These are phyloP conservation scores for Tholera decimalis DNA, from an alignment of 2,888 invertebrate species.

Conservation along the genomic window DNA sequence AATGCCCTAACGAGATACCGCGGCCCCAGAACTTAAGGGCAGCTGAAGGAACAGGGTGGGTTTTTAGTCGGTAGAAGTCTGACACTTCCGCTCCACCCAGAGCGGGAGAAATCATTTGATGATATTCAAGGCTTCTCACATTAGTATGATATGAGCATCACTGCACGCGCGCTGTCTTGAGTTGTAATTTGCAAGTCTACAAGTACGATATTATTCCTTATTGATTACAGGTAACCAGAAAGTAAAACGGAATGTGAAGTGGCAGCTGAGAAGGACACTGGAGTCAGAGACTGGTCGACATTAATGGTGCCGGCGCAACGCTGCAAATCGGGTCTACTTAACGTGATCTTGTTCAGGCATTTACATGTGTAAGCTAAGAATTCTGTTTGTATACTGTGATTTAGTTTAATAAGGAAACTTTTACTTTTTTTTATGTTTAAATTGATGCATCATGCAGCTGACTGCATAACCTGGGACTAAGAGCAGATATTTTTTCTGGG, in stretches of 20 bases:
- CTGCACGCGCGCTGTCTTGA: conserved; percentile 73
- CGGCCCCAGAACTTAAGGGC: too few relatives aligned
- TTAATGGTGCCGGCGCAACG: neutral
- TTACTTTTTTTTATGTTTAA: neutral
- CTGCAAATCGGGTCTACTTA: conserved; percentile 29
- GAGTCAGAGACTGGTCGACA: conserved; percentile 12
- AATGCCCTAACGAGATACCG: too few relatives aligned
- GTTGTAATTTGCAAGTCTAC: neutral
- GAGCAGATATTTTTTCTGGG: too few relatives aligned
- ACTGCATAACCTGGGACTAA: too few relatives aligned
- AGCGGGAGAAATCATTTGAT: too few relatives aligned
- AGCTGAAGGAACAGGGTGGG: too few relatives aligned
- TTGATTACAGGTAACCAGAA: conserved; percentile 28
- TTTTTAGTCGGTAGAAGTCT: too few relatives aligned
- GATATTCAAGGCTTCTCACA: too few relatives aligned
- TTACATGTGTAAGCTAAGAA: neutral
- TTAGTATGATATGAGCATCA: too few relatives aligned
- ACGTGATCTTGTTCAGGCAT: conserved; percentile 1
- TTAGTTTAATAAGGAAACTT: conserved; percentile 13
- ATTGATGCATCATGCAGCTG: too few relatives aligned
- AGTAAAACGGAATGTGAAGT: conserved; percentile 29
- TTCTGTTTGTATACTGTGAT: conserved; percentile 33
- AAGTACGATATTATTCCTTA: neutral
- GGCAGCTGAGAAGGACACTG: conserved; percentile 20
- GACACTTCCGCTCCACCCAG: too few relatives aligned